These are phyloP conservation scores for Apotomis turbidana DNA, from an alignment of 2,888 invertebrate species.

Conservation along the genomic window DNA sequence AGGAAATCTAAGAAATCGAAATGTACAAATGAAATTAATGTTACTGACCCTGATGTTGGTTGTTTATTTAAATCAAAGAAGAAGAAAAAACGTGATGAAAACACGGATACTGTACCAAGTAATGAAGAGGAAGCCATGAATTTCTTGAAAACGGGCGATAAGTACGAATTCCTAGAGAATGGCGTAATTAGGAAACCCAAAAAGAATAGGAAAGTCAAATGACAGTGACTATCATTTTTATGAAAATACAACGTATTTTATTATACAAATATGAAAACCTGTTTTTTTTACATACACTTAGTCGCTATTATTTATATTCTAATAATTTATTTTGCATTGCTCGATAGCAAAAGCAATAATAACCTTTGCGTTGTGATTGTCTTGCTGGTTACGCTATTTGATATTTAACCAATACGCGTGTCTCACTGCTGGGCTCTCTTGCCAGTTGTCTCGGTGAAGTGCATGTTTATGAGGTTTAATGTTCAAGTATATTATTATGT, in stretches of 20 bases:
- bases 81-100: conserved; percentile 32
- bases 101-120: conserved; percentile 27
- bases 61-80: conserved; percentile 39
- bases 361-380: no score
- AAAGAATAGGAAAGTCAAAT: conserved; percentile 41
- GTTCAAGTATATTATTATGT: no score
- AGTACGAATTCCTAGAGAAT: conserved; percentile 32
- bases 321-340: no score
- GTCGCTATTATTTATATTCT: no score
- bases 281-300: no score
- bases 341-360: no score
- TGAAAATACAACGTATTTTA: background rate
- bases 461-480: no score
- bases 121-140: conserved; percentile 25
- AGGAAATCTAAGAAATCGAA: conserved; percentile 49
- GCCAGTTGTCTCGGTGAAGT: no score
- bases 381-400: no score
- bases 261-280: no score
- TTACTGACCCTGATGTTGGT: conserved; percentile 29
- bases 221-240: conserved; percentile 2
- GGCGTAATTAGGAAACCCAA: conserved; percentile 28
- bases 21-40: conserved; percentile 42
- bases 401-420: no score
- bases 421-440: no score
- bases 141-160: conserved; percentile 33